These are phyloP conservation scores for Drosophila melanosoma DNA, from an alignment of 2,888 invertebrate genomes.

Conservation along the genomic window DNA sequence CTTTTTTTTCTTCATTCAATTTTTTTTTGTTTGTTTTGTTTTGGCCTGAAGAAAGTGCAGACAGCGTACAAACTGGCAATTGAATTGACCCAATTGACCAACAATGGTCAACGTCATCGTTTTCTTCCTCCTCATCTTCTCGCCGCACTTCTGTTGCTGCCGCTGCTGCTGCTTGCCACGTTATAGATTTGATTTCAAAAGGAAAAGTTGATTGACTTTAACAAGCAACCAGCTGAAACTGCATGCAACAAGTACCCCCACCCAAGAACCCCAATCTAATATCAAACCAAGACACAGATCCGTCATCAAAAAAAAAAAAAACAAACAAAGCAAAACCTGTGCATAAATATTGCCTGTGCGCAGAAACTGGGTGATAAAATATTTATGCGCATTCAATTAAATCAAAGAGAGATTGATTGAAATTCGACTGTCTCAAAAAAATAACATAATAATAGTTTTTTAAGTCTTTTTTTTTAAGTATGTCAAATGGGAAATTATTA, in stretches of 20 bases:
- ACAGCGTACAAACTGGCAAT: conserved; percentile 47
- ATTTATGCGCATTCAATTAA: not conserved
- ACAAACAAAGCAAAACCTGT: not conserved
- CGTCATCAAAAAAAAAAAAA: conserved; percentile 36
- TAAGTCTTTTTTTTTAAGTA: not conserved
- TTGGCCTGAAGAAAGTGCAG: conserved; percentile 70
- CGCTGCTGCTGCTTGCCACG: conserved; percentile 6
- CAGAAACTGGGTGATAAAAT: not conserved
- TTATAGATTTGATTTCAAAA: conserved; percentile 70
- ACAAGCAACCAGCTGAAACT: conserved; percentile 47
- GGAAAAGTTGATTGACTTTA: conserved; percentile 79
- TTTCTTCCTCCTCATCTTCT: conserved; percentile 1
- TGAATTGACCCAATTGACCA: conserved; percentile 79
- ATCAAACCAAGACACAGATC: conserved; percentile 32
- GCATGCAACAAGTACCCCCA: conserved; percentile 46
- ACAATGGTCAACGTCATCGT: conserved; percentile 49
- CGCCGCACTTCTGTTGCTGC: not conserved
- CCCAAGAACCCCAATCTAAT: conserved; percentile 49
- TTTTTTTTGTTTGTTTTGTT: conserved; percentile 11
- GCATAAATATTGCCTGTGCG: not conserved
- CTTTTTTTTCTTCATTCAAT: conserved; percentile 16
- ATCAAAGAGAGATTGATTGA: not conserved
- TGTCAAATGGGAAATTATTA: not conserved
- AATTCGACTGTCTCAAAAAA: not conserved
- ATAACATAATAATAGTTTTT: not conserved